These are phyloP conservation scores for Agrypnia vestita DNA, from an alignment of 1,140 invertebrate genomes.

Conservation along the genomic window DNA sequence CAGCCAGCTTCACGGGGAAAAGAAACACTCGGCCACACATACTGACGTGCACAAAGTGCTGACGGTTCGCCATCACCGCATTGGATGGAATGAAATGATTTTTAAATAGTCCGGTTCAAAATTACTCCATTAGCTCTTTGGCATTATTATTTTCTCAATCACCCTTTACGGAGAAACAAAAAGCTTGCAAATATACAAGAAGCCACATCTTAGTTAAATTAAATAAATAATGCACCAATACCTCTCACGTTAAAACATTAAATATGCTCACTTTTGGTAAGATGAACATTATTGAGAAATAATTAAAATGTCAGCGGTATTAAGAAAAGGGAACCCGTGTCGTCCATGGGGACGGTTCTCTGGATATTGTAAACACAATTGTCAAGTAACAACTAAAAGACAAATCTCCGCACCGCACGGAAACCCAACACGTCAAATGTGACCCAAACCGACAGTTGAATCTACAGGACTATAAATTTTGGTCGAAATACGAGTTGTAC, in stretches of 20 bases:
- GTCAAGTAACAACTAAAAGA: too few species aligned
- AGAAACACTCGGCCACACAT: neutral
- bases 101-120: too few species aligned
- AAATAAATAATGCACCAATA: conserved; percentile 43
- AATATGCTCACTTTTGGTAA: conserved; percentile 1
- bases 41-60: too few species aligned
- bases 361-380: too few species aligned
- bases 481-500: conserved; percentile 34
- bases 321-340: neutral
- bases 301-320: neutral
- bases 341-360: too few species aligned
- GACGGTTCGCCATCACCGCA: too few species aligned
- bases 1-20: neutral
- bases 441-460: conserved; percentile 8
- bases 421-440: neutral
- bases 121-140: conserved; percentile 20
- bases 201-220: neutral
- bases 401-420: neutral
- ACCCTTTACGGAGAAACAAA: conserved; percentile 16
- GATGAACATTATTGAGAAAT: neutral
- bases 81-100: too few species aligned
- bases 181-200: conserved; percentile 36
- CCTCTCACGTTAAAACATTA: neutral
- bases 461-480: conserved; percentile 22
- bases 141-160: conserved; percentile 22